Evolutionary conservation across 1,140 invertebrate species (phyloP).

Genomic region (Potamilus streckersoni): DNA sequence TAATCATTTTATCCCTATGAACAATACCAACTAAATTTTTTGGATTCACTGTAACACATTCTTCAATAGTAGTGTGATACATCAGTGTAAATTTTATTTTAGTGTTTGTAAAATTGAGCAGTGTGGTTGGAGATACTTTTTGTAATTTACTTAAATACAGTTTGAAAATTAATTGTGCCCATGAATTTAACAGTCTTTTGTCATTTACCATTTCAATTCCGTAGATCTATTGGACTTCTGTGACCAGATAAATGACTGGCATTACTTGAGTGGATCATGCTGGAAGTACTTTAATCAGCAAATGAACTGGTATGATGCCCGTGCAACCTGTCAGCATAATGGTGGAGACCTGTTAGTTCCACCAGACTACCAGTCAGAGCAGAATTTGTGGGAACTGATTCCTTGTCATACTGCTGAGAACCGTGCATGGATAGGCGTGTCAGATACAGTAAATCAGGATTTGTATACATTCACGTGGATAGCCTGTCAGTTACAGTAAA

Average conservation of each 20-base stretch:
- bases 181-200: too few species aligned
- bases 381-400: slow-evolving; percentile 11
- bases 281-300: slow-evolving; percentile 17
- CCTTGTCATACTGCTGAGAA: slow-evolving; percentile 18
- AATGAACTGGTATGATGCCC: slow-evolving; percentile 13
- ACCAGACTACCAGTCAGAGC: slow-evolving; percentile 11
- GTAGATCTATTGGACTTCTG: slow-evolving; percentile 21
- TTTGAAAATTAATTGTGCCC: too few species aligned
- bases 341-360: slow-evolving; percentile 14
- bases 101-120: too few species aligned
- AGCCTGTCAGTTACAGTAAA: too few species aligned
- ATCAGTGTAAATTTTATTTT: too few species aligned
- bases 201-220: not conserved
- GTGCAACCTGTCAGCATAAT: slow-evolving; percentile 15
- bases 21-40: too few species aligned
- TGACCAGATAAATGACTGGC: slow-evolving; percentile 13
- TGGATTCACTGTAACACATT: too few species aligned
- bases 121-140: too few species aligned
- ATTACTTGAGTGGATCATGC: slow-evolving; percentile 18
- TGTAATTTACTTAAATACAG: too few species aligned
- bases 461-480: too few species aligned
- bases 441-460: slow-evolving; percentile 13
- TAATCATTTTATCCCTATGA: too few species aligned
- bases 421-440: slow-evolving; percentile 23
- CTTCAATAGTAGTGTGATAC: too few species aligned